Percentiles rank a stretch among this genome's conserved stretches.
Evolutionary conservation across 53 echinoderm and acorn worm genomes (phyloP).

Genomic region (Antedon mediterranea): DNA sequence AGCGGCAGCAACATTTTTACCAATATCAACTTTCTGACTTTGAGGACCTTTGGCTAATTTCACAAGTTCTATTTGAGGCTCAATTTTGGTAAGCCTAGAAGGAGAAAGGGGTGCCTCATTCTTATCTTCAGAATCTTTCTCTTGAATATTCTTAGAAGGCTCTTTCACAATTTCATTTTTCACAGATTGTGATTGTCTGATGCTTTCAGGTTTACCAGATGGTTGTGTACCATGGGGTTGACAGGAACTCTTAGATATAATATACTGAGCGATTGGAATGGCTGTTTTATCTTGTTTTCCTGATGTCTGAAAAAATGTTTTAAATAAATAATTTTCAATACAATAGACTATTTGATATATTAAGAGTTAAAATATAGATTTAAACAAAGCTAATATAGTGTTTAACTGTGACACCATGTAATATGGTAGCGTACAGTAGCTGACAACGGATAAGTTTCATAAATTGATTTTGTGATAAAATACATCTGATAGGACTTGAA

Average conservation of each 20-base stretch:
- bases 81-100: constrained; percentile 14
- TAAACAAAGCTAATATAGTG: too few relatives aligned
- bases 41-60: constrained; percentile 22
- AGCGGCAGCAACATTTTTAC: neutral
- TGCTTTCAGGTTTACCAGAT: neutral
- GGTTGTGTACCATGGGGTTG: neutral
- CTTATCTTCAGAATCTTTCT: neutral
- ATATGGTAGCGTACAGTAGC: too few relatives aligned
- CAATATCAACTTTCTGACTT: constrained; percentile 22
- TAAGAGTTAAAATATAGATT: too few relatives aligned
- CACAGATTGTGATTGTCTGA: neutral
- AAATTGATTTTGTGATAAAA: too few relatives aligned
- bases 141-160: neutral
- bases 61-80: constrained; percentile 28
- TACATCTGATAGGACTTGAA: too few relatives aligned
- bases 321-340: too few relatives aligned
- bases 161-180: neutral
- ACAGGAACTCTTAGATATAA: neutral
- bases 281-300: neutral
- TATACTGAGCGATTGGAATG: neutral
- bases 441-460: too few relatives aligned
- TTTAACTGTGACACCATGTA: too few relatives aligned
- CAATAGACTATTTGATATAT: too few relatives aligned
- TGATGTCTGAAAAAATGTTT: neutral
- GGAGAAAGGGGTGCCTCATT: constrained; percentile 12